Conservation (phyloP, 2,113 vertebrate genomes). For the Protobothrops flavoviridis region DNA sequence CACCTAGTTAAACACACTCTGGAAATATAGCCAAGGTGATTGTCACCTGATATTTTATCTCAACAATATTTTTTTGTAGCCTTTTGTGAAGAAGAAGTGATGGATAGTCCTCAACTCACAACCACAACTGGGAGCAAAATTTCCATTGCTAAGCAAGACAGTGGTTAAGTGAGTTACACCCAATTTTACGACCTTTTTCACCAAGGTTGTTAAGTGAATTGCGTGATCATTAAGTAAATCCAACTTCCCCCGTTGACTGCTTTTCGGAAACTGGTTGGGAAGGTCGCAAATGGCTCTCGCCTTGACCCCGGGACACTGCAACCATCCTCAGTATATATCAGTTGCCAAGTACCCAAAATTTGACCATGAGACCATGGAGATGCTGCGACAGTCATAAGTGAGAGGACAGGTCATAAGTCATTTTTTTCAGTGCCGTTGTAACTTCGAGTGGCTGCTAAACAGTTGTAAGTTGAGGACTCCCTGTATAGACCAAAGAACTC, state of each 20-base stretch:
- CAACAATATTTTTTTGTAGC: neutral
- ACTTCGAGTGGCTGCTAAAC: too few relatives aligned
- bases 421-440: too few relatives aligned
- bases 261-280: neutral
- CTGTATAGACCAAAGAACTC: too few relatives aligned
- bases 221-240: neutral
- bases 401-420: too few relatives aligned
- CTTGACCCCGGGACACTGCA: neutral
- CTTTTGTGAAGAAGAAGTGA: neutral
- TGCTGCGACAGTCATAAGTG: too few relatives aligned
- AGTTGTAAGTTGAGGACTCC: too few relatives aligned
- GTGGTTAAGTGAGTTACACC: neutral
- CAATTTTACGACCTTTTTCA: neutral
- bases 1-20: neutral
- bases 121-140: neutral
- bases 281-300: neutral
- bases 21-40: neutral
- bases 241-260: neutral
- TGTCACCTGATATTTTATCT: neutral
- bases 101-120: neutral
- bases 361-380: too few relatives aligned
- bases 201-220: neutral
- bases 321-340: neutral
- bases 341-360: too few relatives aligned
- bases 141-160: neutral